Conservation (phyloP, 2,888 invertebrate genomes). For the Drosophila diplacantha region DNA sequence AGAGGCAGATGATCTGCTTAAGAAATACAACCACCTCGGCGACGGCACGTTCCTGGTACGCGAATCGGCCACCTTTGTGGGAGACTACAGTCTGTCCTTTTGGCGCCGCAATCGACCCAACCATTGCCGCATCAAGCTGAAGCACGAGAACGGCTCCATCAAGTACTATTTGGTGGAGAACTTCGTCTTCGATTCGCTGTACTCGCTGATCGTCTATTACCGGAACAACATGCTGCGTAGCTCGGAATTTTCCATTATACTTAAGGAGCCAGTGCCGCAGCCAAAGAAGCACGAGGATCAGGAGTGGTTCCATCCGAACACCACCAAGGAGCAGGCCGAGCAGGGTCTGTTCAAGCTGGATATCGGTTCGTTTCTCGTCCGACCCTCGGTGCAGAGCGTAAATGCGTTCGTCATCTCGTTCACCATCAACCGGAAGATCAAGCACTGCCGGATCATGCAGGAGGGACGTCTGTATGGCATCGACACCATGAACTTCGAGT, state of each 20-base stretch:
- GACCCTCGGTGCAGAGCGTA: constrained; percentile 91
- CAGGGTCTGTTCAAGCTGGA: constrained; percentile 89
- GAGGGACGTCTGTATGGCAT: constrained; percentile 95
- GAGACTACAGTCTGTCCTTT: constrained; percentile 96
- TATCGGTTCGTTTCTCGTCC: constrained; percentile 96
- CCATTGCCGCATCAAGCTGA: constrained; percentile 93
- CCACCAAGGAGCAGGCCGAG: constrained; percentile 90
- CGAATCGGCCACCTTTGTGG: constrained; percentile 96
- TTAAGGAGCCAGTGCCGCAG: constrained; percentile 95
- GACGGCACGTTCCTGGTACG: constrained; percentile 96
- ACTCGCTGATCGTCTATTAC: constrained; percentile 94
- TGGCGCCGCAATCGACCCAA: constrained; percentile 93
- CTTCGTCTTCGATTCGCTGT: constrained; percentile 93
- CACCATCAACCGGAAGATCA: constrained; percentile 92
- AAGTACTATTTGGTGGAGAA: constrained; percentile 94
- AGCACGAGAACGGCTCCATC: constrained; percentile 91
- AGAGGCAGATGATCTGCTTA: constrained; percentile 85
- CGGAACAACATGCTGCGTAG: constrained; percentile 90
- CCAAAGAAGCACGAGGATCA: constrained; percentile 95
- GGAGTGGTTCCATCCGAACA: constrained; percentile 93
- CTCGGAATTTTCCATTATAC: constrained; percentile 91
- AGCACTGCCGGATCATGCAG: constrained; percentile 96
- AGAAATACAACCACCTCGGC: constrained; percentile 87
- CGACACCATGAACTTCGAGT: constrained; percentile 95
- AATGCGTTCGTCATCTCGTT: constrained; percentile 96